Evolutionary conservation across 2,888 invertebrate genomes (phyloP).

Genomic region (Suillia variegata): DNA sequence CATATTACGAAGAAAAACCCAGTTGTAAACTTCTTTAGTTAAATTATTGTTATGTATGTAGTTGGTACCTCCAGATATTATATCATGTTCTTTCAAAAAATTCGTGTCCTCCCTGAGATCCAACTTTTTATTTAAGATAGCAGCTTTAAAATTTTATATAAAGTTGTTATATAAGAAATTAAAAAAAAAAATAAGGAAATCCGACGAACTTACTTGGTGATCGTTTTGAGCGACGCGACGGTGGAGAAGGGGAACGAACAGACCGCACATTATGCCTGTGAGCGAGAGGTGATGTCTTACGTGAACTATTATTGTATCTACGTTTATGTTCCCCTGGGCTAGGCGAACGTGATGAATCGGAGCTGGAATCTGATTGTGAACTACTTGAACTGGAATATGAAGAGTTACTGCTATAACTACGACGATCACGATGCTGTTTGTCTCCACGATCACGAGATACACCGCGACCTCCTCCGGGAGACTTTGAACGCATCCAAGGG

Average conservation of each 20-base stretch:
- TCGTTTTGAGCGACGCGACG: constrained; percentile 45
- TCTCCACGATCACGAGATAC: constrained; percentile 51
- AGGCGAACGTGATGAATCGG: constrained; percentile 56
- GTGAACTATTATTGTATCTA: constrained; percentile 50
- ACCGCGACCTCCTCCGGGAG: constrained; percentile 64
- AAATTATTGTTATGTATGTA: too few relatives aligned
- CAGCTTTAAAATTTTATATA: not conserved
- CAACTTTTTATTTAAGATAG: too few relatives aligned
- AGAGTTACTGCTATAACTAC: constrained; percentile 59
- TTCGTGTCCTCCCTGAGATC: too few relatives aligned
- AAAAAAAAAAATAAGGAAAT: not conserved
- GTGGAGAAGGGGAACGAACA: constrained; percentile 52
- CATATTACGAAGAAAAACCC: too few relatives aligned
- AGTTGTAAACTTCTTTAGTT: too few relatives aligned
- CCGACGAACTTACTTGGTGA: constrained; percentile 56
- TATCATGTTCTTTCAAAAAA: too few relatives aligned
- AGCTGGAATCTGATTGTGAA: constrained; percentile 74
- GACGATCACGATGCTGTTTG: constrained; percentile 52
- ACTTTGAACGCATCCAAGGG: constrained; percentile 87
- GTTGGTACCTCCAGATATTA: too few relatives aligned
- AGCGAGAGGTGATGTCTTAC: constrained; percentile 44
- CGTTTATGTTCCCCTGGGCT: constrained; percentile 51
- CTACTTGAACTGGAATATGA: constrained; percentile 65
- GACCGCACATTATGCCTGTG: constrained; percentile 44
- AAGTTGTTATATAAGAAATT: not conserved